Evolutionary conservation across 1,140 invertebrate species (phyloP).

Genomic region (Lordiphosa collinella): DNA sequence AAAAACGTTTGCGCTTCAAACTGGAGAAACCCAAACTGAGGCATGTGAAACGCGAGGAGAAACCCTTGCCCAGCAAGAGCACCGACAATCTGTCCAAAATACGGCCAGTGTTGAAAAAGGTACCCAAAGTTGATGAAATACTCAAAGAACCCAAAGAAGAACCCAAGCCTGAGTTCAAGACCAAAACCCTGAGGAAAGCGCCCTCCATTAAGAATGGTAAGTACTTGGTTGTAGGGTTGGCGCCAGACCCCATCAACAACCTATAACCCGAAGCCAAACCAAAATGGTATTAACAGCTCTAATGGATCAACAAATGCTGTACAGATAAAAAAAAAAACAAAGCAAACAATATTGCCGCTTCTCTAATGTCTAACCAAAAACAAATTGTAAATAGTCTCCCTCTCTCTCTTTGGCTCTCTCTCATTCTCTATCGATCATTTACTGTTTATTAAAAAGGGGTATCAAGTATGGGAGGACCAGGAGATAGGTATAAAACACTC

Average conservation of each 20-base stretch:
- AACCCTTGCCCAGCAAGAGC: conserved; percentile 74
- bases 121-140: conserved; percentile 73
- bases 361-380: conserved; percentile 48
- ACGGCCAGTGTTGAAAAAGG: conserved; percentile 72
- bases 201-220: conserved; percentile 74
- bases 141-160: conserved; percentile 78
- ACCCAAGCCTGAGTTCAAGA: conserved; percentile 77
- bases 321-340: too few species aligned
- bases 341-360: conserved; percentile 45
- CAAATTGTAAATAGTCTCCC: conserved; percentile 7
- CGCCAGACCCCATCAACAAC: conserved; percentile 16
- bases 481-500: conserved; percentile 2
- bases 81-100: conserved; percentile 69
- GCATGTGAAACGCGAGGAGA: conserved; percentile 75
- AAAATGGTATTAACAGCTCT: conserved; percentile 57
- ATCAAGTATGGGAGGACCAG: not conserved
- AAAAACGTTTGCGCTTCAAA: conserved; percentile 66
- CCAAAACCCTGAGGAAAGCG: conserved; percentile 74
- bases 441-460: conserved; percentile 5
- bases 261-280: conserved; percentile 47
- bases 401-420: not conserved
- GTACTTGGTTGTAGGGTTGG: conserved; percentile 26
- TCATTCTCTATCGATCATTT: not conserved
- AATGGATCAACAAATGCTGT: conserved; percentile 64
- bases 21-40: conserved; percentile 73